Evolutionary conservation across 2,113 vertebrate species (phyloP), one percentile per base, ranked within the genome.

Genomic region (Pelusios castaneus): DNA sequence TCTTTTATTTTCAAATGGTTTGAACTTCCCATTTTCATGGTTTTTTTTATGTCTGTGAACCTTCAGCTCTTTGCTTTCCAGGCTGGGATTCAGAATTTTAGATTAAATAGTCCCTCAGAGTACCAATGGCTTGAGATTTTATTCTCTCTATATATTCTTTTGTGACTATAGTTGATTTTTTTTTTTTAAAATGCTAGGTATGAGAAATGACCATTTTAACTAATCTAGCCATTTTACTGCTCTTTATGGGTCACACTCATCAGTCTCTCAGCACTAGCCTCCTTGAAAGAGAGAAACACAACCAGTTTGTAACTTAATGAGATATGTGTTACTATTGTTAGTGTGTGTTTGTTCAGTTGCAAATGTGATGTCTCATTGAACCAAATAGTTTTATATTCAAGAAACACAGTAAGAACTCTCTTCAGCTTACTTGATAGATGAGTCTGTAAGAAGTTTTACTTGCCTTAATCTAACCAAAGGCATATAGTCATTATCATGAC

Each of bases 251-350:
- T 34, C 84, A 31, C 73, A 31, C 73, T 95, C 95, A 90, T 94
- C 76, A 76, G 73, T 56, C 78, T 84, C 92, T 94, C 88, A 90
- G 81, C 87, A 21, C 58, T 24, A 47, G 55, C 41, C 91, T 89
- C 4, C 52, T 77, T 86, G n/a, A 13, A 10, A 27, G 51, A 83
- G 70, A 12, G 3, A 67, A 90, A 87, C 76, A 31, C 80, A 17
- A 58, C 70, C 67, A 25, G 45, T 91, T 60, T 90, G 85, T 89
- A 90, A 47, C 83, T 91, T 77, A 84, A 82, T 38, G 2, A 85
- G 93, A 92, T 92, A 92, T 93, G 5, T 24, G 10, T 73, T 89
- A 41, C 81, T 97, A 89, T 97, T 95, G 67, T 96, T 96, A 91
- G 83, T 51, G 70, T 67, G 63, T 58, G 17, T 77, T 83, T 58